A percentile compares a stretch with the other conserved stretches of the same genome.
These are phyloP conservation scores for Argopecten irradians DNA, from an alignment of 1,140 invertebrate genomes.

Conservation along the genomic window DNA sequence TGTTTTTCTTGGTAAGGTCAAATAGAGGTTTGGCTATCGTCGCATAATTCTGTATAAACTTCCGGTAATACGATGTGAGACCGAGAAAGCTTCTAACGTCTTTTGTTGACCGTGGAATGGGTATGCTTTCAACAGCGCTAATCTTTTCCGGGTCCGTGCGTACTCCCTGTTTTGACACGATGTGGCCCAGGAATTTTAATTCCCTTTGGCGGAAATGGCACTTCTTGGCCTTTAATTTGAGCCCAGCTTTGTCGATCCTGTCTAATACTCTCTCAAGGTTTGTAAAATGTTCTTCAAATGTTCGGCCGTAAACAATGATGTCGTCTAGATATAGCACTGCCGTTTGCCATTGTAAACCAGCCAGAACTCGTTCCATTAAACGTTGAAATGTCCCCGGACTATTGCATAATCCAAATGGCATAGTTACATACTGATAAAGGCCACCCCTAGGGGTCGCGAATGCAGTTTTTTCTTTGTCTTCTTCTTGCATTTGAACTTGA, in stretches of 20 bases:
- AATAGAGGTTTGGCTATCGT: slow-evolving; percentile 1
- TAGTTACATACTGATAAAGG: slow-evolving; percentile 58
- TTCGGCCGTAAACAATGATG: too few relatives aligned
- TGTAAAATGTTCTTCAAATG: slow-evolving; percentile 45
- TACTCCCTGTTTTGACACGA: slow-evolving; percentile 67
- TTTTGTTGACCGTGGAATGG: slow-evolving; percentile 16
- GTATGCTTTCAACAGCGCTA: slow-evolving; percentile 62
- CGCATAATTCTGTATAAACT: background rate
- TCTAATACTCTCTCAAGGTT: slow-evolving; percentile 36
- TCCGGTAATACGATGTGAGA: slow-evolving; percentile 4
- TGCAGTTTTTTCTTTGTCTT: too few relatives aligned
- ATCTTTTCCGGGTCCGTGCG: slow-evolving; percentile 75
- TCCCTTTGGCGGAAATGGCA: background rate
- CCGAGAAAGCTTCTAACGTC: slow-evolving; percentile 65
- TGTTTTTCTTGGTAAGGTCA: too few relatives aligned
- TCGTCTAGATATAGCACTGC: too few relatives aligned
- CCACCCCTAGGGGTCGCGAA: slow-evolving; percentile 49
- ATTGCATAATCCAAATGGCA: too few relatives aligned
- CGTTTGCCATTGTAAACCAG: too few relatives aligned
- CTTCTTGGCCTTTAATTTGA: slow-evolving; percentile 50
- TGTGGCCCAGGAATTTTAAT: slow-evolving; percentile 59
- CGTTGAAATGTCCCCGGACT: slow-evolving; percentile 69
- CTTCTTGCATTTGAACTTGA: slow-evolving; percentile 44
- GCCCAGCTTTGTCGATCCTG: background rate
- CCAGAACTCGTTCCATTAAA: slow-evolving; percentile 57